Evolutionary conservation across 53 echinoderm and acorn worm species (phyloP), one percentile per base, ranked within the genome.

Genomic region (Temnopleurus reevesii): DNA sequence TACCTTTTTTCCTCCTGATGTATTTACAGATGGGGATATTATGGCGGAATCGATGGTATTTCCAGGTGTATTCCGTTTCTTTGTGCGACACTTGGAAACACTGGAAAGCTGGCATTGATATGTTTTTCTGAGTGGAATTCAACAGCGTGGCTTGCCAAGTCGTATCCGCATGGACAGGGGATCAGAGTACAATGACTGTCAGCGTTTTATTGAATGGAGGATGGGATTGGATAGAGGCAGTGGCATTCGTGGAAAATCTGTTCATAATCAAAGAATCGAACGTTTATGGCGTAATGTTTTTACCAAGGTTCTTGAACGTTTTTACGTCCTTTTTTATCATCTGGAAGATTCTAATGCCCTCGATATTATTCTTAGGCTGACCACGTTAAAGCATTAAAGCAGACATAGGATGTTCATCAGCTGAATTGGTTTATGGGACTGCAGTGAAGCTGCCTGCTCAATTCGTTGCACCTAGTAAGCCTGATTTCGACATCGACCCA

Each of bases 261-360:
- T 89, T 0, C 92, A 92, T 79, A 92, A 92, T 46, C 92, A 92
- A 21, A 79, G 92, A 59, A 82, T 92, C 8, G 92, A 92, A 41
- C 49, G 89, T n/a, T 53, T 92, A 17, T 89, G 92, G 92, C 21
- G 89, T 5, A 81, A 92, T 59, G 92, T 89, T 13, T 91, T 77
- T 34, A 33, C 66, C 17, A 92, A 92, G 23, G 92, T 89, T 23
- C 24, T 89, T 46, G 66, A 89, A 25, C 38, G 30, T 12, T 89
- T 81, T 89, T 89, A 89, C 44, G 61, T 63, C 36, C 18, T 92
- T 25, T 92, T 92, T 81, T 89, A 81, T 33, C 89, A 89, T 45
- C 9, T 92, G 10, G 92, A 92, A 55, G 88, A 92, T 19, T 36
- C 49, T 2, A n/a, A 26, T 2, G 65, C 82, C 4, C 66, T 81